Evolutionary conservation across 2,888 invertebrate species (phyloP).

Genomic region (Drosophila macrothrix): DNA sequence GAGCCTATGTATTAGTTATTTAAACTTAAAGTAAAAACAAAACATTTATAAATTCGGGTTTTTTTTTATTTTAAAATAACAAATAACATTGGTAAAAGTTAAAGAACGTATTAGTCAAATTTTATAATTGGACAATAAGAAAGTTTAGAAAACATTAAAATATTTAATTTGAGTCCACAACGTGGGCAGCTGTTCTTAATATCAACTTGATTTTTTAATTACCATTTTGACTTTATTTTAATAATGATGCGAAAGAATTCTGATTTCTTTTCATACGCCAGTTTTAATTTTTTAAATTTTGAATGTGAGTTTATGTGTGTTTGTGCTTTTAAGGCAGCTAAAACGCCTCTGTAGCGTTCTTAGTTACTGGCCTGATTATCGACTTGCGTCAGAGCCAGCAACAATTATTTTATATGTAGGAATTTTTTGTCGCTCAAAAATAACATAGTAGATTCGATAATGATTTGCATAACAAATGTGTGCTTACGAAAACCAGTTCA

Average conservation of each 20-base stretch:
- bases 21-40: background rate
- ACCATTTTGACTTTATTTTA: constrained; percentile 7
- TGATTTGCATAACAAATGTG: constrained; percentile 63
- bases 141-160: background rate
- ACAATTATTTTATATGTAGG: constrained; percentile 6
- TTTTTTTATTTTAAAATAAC: background rate
- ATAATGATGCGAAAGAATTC: constrained; percentile 6
- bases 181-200: constrained; percentile 2
- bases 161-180: background rate
- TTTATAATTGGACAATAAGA: background rate
- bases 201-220: background rate
- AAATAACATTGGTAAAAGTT: background rate
- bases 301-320: background rate
- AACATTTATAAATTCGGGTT: background rate
- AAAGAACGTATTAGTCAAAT: background rate
- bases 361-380: constrained; percentile 17
- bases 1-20: background rate
- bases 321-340: constrained; percentile 2
- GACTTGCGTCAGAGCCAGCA: constrained; percentile 52
- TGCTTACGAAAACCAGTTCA: constrained; percentile 65
- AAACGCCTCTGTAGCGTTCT: constrained; percentile 25
- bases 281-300: constrained; percentile 3
- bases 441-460: constrained; percentile 37
- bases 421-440: constrained; percentile 21
- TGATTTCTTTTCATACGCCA: background rate